Conservation (phyloP, 2,888 invertebrate genomes). For the Andrena haemorrhoa region DNA sequence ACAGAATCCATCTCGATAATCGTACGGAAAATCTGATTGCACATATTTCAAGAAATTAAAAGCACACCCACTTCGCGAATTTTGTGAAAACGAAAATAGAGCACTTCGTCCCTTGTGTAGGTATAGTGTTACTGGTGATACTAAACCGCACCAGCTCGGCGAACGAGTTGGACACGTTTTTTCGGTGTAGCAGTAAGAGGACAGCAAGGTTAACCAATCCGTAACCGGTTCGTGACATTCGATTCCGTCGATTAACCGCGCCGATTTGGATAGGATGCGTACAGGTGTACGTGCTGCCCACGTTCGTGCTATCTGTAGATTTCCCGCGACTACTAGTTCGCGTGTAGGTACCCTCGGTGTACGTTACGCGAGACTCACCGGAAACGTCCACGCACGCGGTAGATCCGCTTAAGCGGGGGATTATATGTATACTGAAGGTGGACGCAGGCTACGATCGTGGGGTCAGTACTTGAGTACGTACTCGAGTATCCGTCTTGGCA, state of each 20-base stretch:
- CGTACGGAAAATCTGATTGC: too few relatives aligned
- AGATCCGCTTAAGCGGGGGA: constrained; percentile 61
- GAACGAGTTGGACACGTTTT: constrained; percentile 53
- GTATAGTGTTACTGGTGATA: constrained; percentile 27
- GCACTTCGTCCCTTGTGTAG: neutral
- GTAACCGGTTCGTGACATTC: constrained; percentile 66
- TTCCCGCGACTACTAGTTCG: constrained; percentile 20
- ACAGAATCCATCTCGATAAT: too few relatives aligned
- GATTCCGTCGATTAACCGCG: constrained; percentile 61
- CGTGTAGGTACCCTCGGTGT: constrained; percentile 21
- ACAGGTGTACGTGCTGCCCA: neutral
- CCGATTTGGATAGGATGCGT: constrained; percentile 49
- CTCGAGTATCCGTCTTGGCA: constrained; percentile 35
- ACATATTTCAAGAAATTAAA: too few relatives aligned
- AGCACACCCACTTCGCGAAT: neutral
- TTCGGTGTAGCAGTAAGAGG: constrained; percentile 25
- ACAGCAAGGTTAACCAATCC: constrained; percentile 60
- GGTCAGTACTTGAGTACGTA: constrained; percentile 50
- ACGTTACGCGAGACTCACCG: constrained; percentile 43
- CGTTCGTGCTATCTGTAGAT: neutral
- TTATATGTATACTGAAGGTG: constrained; percentile 58
- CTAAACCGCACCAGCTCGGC: constrained; percentile 49
- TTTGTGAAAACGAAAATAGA: constrained; percentile 2
- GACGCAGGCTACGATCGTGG: constrained; percentile 39
- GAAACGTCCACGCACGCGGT: constrained; percentile 48